These are phyloP conservation scores for Corvus moneduloides DNA, from an alignment of 2,113 vertebrate species.

Conservation along the genomic window DNA sequence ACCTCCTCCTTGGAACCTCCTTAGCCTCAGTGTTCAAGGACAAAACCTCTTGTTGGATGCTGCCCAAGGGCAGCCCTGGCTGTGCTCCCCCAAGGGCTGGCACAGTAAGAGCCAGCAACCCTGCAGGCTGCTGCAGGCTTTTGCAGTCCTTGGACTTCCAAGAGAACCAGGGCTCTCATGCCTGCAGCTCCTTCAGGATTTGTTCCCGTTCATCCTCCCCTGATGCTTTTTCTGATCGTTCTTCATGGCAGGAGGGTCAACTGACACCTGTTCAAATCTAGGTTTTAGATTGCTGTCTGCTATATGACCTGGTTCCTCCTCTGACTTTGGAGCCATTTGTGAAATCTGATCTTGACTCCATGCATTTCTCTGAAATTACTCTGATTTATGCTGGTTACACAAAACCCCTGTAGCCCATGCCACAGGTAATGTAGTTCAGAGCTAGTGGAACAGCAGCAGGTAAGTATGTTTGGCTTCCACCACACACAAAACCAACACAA, in stretches of 20 bases:
- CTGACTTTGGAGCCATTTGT: slow-evolving; percentile 12
- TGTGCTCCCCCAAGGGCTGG: background rate
- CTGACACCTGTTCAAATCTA: slow-evolving; percentile 23
- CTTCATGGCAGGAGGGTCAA: background rate
- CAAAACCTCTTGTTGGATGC: background rate
- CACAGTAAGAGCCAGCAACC: background rate
- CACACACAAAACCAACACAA: background rate
- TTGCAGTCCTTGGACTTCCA: rapidly evolving
- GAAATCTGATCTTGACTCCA: background rate
- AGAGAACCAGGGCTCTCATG: background rate
- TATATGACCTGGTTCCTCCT: slow-evolving; percentile 11
- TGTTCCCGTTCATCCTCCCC: rapidly evolving
- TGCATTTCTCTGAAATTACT: background rate
- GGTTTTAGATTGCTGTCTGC: slow-evolving; percentile 18
- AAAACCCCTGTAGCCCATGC: background rate
- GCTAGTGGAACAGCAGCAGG: background rate
- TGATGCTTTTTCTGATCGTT: background rate
- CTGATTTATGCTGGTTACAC: background rate
- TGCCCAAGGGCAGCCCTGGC: background rate
- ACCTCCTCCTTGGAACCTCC: background rate
- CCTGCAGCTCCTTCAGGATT: background rate
- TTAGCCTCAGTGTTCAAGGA: background rate
- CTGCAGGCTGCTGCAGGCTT: background rate
- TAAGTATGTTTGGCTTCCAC: background rate
- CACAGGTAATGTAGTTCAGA: background rate